Conservation (phyloP, 2,113 vertebrate genomes). For the Ptilorrhoa leucosticta region DNA sequence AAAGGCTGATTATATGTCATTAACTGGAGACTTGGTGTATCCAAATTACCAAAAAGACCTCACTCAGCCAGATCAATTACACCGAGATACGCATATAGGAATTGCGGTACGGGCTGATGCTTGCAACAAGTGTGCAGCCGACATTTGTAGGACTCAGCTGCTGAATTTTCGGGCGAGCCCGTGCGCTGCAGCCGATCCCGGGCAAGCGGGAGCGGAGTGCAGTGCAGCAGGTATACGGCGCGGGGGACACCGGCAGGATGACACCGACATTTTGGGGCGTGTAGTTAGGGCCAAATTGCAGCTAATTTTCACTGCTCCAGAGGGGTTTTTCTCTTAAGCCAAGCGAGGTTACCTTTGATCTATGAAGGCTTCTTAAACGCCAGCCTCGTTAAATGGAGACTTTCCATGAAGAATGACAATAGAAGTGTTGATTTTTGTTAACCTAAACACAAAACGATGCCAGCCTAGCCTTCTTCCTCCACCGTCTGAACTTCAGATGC, state of each 20-base stretch:
- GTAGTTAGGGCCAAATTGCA: conserved; percentile 49
- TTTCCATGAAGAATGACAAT: conserved; percentile 55
- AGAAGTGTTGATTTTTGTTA: conserved; percentile 60
- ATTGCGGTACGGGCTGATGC: conserved; percentile 22
- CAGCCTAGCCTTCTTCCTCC: neutral
- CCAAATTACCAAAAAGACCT: conserved; percentile 83
- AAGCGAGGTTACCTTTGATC: conserved; percentile 63
- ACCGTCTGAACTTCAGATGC: neutral
- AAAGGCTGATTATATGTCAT: conserved; percentile 91
- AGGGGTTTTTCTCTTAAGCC: conserved; percentile 25
- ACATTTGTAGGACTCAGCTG: neutral
- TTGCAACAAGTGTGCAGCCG: conserved; percentile 37
- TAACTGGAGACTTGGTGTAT: conserved; percentile 89
- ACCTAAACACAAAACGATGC: conserved; percentile 12
- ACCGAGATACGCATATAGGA: conserved; percentile 6
- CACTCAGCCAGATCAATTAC: conserved; percentile 51
- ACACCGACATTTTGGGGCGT: neutral
- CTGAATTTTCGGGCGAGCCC: neutral
- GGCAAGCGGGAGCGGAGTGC: neutral
- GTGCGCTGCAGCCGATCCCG: neutral
- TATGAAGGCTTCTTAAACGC: conserved; percentile 29
- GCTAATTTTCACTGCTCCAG: conserved; percentile 60
- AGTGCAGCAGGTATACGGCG: neutral
- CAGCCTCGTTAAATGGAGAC: conserved; percentile 42
- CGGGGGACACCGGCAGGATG: neutral